Percentiles rank a stretch among this genome's conserved stretches.
Evolutionary conservation across 2,888 invertebrate species (phyloP).

Genomic region (Latrodectus hesperus): DNA sequence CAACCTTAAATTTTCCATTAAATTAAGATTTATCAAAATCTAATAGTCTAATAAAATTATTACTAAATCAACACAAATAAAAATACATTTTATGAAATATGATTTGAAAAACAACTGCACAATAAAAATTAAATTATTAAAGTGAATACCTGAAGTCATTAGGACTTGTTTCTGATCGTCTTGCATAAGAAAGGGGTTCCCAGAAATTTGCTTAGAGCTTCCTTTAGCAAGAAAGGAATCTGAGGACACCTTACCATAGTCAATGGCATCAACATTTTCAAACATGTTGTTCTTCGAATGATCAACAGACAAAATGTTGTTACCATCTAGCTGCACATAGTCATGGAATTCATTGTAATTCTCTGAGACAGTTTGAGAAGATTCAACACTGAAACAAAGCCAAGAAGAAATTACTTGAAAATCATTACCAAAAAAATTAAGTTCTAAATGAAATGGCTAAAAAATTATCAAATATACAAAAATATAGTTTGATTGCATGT

Average conservation of each 20-base stretch:
- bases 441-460: too few species aligned
- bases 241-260: slow-evolving; percentile 54
- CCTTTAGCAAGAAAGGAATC: slow-evolving; percentile 65
- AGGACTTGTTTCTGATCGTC: slow-evolving; percentile 63
- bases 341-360: slow-evolving; percentile 28
- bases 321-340: slow-evolving; percentile 48
- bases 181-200: slow-evolving; percentile 59
- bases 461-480: too few species aligned
- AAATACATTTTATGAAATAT: too few species aligned
- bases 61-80: too few species aligned
- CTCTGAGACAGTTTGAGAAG: slow-evolving; percentile 42
- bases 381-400: slow-evolving; percentile 13
- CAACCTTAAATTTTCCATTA: too few species aligned
- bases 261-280: slow-evolving; percentile 59
- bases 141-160: slow-evolving; percentile 44
- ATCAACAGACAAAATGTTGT: slow-evolving; percentile 61
- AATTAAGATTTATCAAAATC: too few species aligned
- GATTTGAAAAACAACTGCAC: too few species aligned
- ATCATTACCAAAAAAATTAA: too few species aligned
- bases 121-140: too few species aligned
- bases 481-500: too few species aligned
- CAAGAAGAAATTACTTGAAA: background rate
- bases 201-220: slow-evolving; percentile 58
- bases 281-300: slow-evolving; percentile 56
- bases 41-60: too few species aligned